Conservation (phyloP, 2,113 vertebrate genomes). For the Dissostichus mawsoni region DNA sequence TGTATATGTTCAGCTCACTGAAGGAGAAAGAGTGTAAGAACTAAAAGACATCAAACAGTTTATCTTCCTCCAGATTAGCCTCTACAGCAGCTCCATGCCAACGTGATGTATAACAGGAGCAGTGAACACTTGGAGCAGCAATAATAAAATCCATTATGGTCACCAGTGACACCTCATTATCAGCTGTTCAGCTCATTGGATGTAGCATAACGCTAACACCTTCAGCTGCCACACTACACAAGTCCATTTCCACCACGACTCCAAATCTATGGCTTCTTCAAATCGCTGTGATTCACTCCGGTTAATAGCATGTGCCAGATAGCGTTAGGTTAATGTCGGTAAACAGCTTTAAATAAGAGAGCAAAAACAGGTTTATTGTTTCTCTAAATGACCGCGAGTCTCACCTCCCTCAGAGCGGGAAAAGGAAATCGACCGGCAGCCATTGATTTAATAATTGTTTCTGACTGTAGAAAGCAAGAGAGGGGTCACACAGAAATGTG, state of each 20-base stretch:
- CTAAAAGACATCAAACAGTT: constrained; percentile 27
- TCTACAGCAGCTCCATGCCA: constrained; percentile 33
- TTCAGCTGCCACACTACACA: constrained; percentile 52
- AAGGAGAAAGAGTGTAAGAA: constrained; percentile 11
- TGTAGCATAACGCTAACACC: constrained; percentile 46
- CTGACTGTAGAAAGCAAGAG: constrained; percentile 1
- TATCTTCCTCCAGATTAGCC: constrained; percentile 51
- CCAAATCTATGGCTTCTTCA: constrained; percentile 40
- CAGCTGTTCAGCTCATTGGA: constrained; percentile 58
- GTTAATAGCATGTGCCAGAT: constrained; percentile 56
- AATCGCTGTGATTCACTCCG: constrained; percentile 50
- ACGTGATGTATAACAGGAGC: constrained; percentile 53
- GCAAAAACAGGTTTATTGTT: constrained; percentile 59
- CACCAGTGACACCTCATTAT: constrained; percentile 72
- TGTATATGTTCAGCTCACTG: constrained; percentile 27
- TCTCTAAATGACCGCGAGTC: constrained; percentile 48
- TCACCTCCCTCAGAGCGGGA: constrained; percentile 7
- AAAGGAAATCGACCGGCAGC: constrained; percentile 17
- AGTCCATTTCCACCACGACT: constrained; percentile 36
- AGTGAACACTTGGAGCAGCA: constrained; percentile 33
- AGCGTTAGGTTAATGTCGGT: constrained; percentile 50
- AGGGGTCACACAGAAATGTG: constrained; percentile 22
- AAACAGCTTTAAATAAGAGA: constrained; percentile 64
- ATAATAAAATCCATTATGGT: constrained; percentile 55
- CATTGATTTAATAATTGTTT: constrained; percentile 53